phyloP scores from a whole-genome alignment of 2,113 vertebrate species.

The Pleuronectes platessa region DNA sequence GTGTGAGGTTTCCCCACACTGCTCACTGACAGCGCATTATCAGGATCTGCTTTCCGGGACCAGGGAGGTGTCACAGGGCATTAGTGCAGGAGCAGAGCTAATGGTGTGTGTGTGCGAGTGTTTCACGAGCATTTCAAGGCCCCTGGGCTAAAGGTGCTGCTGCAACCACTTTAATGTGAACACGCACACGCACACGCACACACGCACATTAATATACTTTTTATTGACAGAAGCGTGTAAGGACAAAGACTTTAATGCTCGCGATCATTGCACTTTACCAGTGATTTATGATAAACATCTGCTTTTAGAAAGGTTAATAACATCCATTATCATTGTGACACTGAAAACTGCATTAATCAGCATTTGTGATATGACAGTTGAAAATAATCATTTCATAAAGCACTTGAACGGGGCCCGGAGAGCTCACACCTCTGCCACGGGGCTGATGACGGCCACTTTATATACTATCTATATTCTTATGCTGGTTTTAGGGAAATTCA shows the following conservation, averaged over 20 bases:
- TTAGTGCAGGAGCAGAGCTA: conserved; percentile 22
- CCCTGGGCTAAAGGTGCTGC: background rate
- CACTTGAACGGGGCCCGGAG: too few species aligned
- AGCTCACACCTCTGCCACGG: too few species aligned
- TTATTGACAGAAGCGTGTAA: background rate
- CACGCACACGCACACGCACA: background rate
- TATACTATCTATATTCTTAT: too few species aligned
- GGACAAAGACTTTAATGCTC: background rate
- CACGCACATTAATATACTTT: background rate
- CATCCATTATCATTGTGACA: background rate
- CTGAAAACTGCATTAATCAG: too few species aligned
- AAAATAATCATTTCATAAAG: too few species aligned
- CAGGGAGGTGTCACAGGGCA: conserved; percentile 33
- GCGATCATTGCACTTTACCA: background rate
- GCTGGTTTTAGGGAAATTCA: too few species aligned
- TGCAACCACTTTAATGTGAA: background rate
- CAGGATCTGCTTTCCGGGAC: conserved; percentile 20
- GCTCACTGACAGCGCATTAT: conserved; percentile 29
- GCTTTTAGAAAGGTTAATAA: background rate
- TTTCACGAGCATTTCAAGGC: conserved; percentile 7
- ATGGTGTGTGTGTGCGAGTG: conserved; percentile 1
- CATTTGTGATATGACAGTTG: too few species aligned
- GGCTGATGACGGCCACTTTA: too few species aligned
- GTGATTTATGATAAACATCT: background rate
- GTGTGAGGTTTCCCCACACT: conserved; percentile 17